Evolutionary conservation across 2,888 invertebrate species (phyloP).

Genomic region (Sinohyriopsis cumingii): DNA sequence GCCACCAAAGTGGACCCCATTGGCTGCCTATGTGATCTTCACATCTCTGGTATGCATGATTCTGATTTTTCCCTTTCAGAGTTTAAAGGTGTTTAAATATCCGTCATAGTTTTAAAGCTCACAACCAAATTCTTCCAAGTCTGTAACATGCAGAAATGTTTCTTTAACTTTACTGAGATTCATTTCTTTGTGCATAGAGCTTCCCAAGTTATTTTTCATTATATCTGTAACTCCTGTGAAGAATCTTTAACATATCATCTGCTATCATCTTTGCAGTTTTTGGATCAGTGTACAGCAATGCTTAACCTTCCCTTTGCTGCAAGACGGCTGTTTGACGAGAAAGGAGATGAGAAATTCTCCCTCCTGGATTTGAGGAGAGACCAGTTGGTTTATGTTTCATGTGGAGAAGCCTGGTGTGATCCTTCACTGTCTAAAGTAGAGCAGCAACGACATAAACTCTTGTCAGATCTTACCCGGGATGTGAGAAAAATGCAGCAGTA

Average conservation of each 20-base stretch:
- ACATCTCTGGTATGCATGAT: too few species aligned
- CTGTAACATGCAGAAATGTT: not conserved
- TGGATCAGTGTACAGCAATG: conserved; percentile 67
- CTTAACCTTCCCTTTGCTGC: conserved; percentile 70
- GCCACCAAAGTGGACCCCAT: too few species aligned
- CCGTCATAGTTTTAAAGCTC: not conserved
- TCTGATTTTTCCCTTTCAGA: too few species aligned
- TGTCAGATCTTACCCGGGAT: conserved; percentile 68
- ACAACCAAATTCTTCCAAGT: not conserved
- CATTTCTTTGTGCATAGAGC: too few species aligned
- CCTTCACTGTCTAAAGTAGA: conserved; percentile 67
- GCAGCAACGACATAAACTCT: conserved; percentile 66
- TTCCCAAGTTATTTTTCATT: too few species aligned
- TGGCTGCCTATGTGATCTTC: too few species aligned
- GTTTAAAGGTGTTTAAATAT: not conserved
- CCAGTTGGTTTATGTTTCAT: conserved; percentile 67
- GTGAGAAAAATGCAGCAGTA: conserved; percentile 68
- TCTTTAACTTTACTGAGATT: too few species aligned
- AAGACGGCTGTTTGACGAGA: conserved; percentile 67
- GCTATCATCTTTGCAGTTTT: conserved; percentile 58
- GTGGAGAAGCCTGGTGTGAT: conserved; percentile 70
- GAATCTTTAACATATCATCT: not conserved
- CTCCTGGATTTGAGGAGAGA: conserved; percentile 64
- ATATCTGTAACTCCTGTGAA: not conserved
- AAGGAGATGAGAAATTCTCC: conserved; percentile 68